phyloP scores from a whole-genome alignment of 2,797 vertebrate genomes.

The Alca torda region DNA sequence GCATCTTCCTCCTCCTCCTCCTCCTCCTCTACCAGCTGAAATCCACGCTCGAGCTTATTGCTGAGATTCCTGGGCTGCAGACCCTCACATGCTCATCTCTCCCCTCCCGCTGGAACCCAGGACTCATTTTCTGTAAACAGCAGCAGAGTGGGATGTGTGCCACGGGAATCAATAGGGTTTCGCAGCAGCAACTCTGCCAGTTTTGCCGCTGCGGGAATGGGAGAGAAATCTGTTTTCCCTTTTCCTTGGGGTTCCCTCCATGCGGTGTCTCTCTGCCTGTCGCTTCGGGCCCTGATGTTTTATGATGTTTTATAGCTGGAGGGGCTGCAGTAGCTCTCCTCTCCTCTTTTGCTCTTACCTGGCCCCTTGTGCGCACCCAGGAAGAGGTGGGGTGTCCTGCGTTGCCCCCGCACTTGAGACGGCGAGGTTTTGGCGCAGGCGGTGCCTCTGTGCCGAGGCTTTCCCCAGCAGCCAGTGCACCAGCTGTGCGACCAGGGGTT shows the following conservation, averaged over 20 bases:
- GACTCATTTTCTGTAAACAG: neutral
- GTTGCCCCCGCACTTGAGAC: rapidly evolving
- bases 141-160: neutral
- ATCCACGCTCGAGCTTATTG: rapidly evolving
- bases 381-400: neutral
- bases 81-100: rapidly evolving
- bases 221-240: neutral
- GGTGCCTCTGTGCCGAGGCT: neutral
- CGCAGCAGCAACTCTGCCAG: rapidly evolving
- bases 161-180: neutral
- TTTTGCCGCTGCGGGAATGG: neutral
- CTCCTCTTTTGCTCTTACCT: neutral
- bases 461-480: neutral
- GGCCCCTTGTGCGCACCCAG: neutral
- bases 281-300: neutral
- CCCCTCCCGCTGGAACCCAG: neutral
- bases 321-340: neutral
- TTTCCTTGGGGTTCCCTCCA: neutral
- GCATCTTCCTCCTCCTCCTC: neutral
- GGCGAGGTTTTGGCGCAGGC: neutral
- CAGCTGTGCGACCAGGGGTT: neutral
- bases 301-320: neutral
- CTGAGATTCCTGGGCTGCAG: neutral
- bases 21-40: neutral
- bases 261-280: neutral